Conservation (phyloP, 2,113 vertebrate species). For the Strigops habroptila region DNA sequence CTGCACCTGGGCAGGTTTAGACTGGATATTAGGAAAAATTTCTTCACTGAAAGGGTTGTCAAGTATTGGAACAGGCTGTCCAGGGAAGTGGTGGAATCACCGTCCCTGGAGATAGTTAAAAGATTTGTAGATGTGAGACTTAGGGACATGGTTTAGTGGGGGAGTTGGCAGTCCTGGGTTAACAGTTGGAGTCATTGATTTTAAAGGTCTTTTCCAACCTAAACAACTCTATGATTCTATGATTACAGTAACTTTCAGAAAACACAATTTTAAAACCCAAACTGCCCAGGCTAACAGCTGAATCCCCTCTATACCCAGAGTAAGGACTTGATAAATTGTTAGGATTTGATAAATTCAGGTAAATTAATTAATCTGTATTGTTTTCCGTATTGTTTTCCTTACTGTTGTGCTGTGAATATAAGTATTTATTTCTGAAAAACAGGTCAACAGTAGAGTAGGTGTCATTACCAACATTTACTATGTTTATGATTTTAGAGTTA, state of each 20-base stretch:
- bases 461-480: neutral
- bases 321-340: neutral
- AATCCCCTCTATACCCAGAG: neutral
- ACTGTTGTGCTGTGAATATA: neutral
- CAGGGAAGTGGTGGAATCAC: neutral
- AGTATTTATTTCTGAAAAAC: neutral
- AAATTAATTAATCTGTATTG: neutral
- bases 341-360: neutral
- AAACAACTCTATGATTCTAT: neutral
- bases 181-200: neutral
- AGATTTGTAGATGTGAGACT: neutral
- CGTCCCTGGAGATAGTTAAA: neutral
- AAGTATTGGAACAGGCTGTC: neutral
- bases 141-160: neutral
- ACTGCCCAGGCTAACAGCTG: neutral
- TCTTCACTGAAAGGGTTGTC: neutral
- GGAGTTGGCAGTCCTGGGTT: neutral
- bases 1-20: neutral
- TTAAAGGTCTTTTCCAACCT: neutral
- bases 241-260: neutral
- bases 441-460: neutral
- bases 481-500: neutral
- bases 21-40: neutral
- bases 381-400: neutral
- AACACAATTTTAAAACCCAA: neutral